These are phyloP conservation scores for Pterophyllum scalare DNA, from an alignment of 2,113 vertebrate genomes.

Conservation along the genomic window DNA sequence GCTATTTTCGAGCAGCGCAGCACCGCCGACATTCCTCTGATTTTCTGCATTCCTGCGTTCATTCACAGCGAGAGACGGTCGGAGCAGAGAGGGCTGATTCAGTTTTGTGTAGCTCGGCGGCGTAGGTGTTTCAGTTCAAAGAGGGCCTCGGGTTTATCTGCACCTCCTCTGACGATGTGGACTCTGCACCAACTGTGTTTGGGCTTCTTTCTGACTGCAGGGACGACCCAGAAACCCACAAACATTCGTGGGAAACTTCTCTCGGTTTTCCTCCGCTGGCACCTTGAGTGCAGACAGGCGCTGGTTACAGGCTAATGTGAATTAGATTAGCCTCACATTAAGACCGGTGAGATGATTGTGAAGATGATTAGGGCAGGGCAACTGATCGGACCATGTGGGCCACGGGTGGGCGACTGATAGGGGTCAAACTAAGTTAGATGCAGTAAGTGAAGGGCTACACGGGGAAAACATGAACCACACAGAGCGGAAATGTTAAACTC, in stretches of 20 bases:
- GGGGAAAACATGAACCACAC: neutral
- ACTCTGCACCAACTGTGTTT: neutral
- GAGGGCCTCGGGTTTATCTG: neutral
- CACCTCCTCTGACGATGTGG: neutral
- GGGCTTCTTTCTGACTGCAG: neutral
- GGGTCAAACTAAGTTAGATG: neutral
- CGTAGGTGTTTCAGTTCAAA: constrained; percentile 22
- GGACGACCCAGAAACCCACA: constrained; percentile 2
- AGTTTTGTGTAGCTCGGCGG: constrained; percentile 13
- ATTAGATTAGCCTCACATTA: neutral
- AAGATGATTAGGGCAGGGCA: neutral
- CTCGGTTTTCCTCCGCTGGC: neutral
- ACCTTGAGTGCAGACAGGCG: neutral
- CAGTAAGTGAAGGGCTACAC: neutral
- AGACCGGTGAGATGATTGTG: neutral
- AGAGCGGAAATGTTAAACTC: neutral
- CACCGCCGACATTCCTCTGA: constrained; percentile 64
- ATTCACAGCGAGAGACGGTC: constrained; percentile 35
- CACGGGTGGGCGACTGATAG: neutral
- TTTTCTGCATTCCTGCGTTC: constrained; percentile 72
- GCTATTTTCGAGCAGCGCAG: constrained; percentile 58
- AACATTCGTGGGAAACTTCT: neutral
- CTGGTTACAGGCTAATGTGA: neutral
- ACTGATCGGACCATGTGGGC: neutral
- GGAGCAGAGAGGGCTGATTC: constrained; percentile 18